Evolutionary conservation across 92 coral and sea anemone genomes (phyloP), one percentile per base, ranked within the genome.

Genomic region (Scolanthus callimorphus): DNA sequence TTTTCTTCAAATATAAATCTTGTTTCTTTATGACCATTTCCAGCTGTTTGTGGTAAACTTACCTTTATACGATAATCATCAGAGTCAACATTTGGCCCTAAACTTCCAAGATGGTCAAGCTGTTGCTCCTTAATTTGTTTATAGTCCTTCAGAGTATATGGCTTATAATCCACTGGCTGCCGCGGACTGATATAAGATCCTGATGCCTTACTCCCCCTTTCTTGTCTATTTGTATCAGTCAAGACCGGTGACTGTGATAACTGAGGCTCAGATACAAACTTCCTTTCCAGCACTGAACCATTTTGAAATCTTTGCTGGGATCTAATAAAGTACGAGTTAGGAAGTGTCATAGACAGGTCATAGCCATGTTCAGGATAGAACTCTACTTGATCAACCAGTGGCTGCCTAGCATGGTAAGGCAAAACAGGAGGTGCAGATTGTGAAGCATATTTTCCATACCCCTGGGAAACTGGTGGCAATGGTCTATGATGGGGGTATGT

Each of bases 61-160:
- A 88, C 96, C 90, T 78, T 88, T 53, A 77, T 76, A 39, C 69
- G 73, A 74, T 72, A 74, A 1, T 78, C 77, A n/a, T 82, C 74
- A 28, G 96, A 62, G 25, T 82, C 85, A 17, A 74, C 55, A 45
- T 88, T 70, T 51, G 90, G 90, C 3, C 96, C 96, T 57, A 88
- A 65, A 44, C 90, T 76, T 20, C 96, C 96, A 17, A 58, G 12
- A 0, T 21, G 55, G 31, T 69, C 67, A 24, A n/a, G 47, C 31
- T 70, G 74, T 39, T 65, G 61, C 26, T 80, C 67, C 34, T 41
- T 55, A 39, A 88, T 27, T 51, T 63, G 86, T 25, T 55, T 49
- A 65, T 88, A 88, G 22, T 88, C 96, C 52, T 69, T 64, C 8
- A 88, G 49, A 0, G 86, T 82, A 54, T 88, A 88, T 17, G 96